These are phyloP conservation scores for Phoenicopterus ruber DNA, from an alignment of 2,113 vertebrate species.

Conservation along the genomic window DNA sequence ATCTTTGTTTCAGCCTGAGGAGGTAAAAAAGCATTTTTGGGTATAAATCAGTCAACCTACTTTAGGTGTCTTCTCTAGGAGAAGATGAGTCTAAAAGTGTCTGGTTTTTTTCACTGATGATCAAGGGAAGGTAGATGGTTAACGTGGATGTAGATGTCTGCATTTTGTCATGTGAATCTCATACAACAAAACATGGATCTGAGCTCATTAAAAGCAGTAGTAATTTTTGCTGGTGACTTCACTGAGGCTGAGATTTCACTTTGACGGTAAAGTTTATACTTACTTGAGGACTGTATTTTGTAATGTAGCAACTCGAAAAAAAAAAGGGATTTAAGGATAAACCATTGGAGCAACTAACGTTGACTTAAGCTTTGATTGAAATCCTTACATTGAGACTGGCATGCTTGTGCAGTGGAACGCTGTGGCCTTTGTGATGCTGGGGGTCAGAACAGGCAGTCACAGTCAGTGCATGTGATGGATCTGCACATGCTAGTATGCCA, in stretches of 20 bases:
- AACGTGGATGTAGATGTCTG: background rate
- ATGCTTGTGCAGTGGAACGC: background rate
- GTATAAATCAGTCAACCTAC: background rate
- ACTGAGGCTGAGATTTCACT: background rate
- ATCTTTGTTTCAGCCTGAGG: slow-evolving; percentile 27
- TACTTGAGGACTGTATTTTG: background rate
- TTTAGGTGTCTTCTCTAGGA: background rate
- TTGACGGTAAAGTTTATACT: background rate
- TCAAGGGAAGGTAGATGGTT: background rate
- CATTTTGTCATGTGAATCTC: background rate
- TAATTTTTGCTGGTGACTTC: background rate
- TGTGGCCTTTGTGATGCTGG: background rate
- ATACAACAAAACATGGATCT: background rate
- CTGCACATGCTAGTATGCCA: too few species aligned
- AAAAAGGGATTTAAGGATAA: background rate
- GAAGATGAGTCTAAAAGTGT: background rate
- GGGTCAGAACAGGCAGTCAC: background rate
- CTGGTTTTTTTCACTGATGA: background rate
- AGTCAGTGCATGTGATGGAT: background rate
- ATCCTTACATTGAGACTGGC: background rate
- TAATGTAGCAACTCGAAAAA: background rate
- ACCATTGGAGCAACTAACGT: background rate
- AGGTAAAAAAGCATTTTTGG: background rate
- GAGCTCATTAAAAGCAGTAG: background rate
- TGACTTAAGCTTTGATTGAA: background rate